Evolutionary conservation across 2,888 invertebrate species (phyloP).

Genomic region (Melinopterus prodromus): DNA sequence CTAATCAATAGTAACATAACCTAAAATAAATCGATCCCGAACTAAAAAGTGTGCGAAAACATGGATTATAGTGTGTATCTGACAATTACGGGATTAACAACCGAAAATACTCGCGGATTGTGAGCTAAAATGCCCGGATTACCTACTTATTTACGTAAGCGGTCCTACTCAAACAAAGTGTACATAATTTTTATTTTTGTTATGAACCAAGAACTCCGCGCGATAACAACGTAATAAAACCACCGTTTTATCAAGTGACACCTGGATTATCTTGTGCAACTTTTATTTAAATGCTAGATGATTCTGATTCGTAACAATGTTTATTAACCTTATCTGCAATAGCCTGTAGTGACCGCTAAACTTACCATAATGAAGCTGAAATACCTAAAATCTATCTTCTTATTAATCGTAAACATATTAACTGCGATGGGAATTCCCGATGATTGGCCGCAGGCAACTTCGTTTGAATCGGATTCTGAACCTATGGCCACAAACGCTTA

Average conservation of each 20-base stretch:
- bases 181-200: not conserved
- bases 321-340: too few species aligned
- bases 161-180: not conserved
- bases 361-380: not conserved
- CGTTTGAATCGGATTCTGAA: constrained; percentile 50
- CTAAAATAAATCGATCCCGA: not conserved
- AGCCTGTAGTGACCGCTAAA: too few species aligned
- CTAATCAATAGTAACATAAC: not conserved
- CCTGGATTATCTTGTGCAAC: too few species aligned
- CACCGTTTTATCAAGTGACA: too few species aligned
- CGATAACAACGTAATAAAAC: too few species aligned
- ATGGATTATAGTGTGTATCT: not conserved
- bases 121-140: not conserved
- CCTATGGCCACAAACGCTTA: constrained; percentile 65
- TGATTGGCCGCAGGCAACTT: constrained; percentile 53
- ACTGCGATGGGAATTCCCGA: constrained; percentile 48
- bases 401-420: not conserved
- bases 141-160: not conserved
- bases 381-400: not conserved
- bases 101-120: not conserved
- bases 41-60: not conserved
- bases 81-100: not conserved
- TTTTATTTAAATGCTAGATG: too few species aligned
- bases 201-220: not conserved
- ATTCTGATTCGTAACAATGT: too few species aligned